Evolutionary conservation across 2,113 vertebrate species (phyloP), one percentile per base, ranked within the genome.

Genomic region (Pedetes capensis): DNA sequence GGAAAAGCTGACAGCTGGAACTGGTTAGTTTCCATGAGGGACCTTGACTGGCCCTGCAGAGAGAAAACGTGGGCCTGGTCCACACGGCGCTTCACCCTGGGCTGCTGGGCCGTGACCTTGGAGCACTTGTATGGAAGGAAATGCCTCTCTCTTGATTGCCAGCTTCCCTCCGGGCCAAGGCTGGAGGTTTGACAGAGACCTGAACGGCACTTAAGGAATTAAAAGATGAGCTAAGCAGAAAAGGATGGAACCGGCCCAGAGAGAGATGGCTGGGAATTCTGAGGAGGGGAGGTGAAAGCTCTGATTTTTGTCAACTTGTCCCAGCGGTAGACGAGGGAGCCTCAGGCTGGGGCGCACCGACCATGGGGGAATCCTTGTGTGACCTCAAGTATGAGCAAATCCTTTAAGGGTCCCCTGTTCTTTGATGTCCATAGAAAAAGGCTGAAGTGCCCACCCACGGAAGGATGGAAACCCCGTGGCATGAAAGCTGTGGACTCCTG

Each of bases 151-250:
- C n/a, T 82, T 8, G 14, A n/a, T 23, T 55, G 71, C 57, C 44
- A 69, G 85, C 66, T 86, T 81, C 80, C 42, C 1, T 82, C 51
- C 64, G 78, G 76, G 51, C 55, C 57, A 64, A 88, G 49, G 57
- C 57, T 92, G 74, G 83, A 27, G 4, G n/a, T 32, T 57, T 81
- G 94, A 79, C 18, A 32, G 53, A 80, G 22, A 69, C 20, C 61
- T 63, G 25, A 23, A 69, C 6, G 17, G 63, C 59, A 87, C 75
- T 94, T 93, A 53, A 27, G 25, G 32, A 79, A 93, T 76, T 91
- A 96, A 91, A 83, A 76, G 80, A 94, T 80, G 94, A 94, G 34
- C 57, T 37, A 11, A 69, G 68, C 44, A 87, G 69, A 55, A 87
- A 59, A 75, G 13, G 51, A 1, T 27, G 18, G 78, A 78, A 69